Conservation (phyloP, 2,113 vertebrate genomes). For the Otis tarda region DNA sequence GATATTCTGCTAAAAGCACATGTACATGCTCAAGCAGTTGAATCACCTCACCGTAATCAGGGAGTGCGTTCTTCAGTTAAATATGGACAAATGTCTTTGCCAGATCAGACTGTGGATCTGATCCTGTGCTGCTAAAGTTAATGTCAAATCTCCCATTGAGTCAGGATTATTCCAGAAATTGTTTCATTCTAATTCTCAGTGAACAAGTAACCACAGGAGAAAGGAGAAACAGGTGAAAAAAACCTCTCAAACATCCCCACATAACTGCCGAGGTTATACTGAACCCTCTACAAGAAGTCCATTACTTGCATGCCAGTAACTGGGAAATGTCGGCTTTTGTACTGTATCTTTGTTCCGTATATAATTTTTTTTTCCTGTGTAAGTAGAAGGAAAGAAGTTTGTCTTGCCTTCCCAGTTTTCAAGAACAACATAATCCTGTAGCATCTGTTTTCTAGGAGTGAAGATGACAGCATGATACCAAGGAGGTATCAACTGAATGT, state of each 20-base stretch:
- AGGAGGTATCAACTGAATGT: background rate
- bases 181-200: background rate
- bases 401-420: background rate
- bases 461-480: background rate
- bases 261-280: background rate
- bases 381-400: background rate
- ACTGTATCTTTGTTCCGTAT: background rate
- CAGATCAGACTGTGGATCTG: background rate
- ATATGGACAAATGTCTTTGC: background rate
- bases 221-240: background rate
- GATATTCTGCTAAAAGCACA: background rate
- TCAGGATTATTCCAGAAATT: background rate
- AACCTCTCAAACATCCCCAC: background rate
- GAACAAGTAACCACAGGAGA: background rate
- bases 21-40: background rate
- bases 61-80: background rate
- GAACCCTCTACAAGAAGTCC: background rate
- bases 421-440: background rate
- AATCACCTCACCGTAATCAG: background rate
- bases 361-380: background rate
- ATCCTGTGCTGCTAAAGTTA: background rate
- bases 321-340: background rate
- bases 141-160: background rate
- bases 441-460: background rate
- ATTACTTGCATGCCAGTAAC: background rate